These are phyloP conservation scores for Sterrhoptilus dennistouni DNA, from an alignment of 2,113 vertebrate genomes.

Conservation along the genomic window DNA sequence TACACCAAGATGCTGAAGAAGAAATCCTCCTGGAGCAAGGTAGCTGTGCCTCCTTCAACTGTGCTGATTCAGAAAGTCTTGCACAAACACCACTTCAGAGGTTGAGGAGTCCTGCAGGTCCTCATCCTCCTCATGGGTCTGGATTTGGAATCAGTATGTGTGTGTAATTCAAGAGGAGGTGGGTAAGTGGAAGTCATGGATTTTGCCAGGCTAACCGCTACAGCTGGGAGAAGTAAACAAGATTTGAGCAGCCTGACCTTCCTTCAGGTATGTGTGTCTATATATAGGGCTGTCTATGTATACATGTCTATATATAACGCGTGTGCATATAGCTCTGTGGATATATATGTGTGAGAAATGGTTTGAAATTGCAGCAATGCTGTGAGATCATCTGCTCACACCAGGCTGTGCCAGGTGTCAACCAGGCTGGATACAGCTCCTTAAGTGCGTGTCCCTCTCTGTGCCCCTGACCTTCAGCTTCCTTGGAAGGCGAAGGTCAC, in stretches of 20 bases:
- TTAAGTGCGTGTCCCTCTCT: not conserved
- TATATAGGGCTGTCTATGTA: constrained; percentile 2
- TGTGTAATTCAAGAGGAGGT: not conserved
- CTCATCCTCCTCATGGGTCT: fast-evolving
- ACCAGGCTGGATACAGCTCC: not conserved
- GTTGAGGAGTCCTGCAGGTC: not conserved
- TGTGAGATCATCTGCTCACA: not conserved
- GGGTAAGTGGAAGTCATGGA: not conserved
- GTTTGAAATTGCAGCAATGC: not conserved
- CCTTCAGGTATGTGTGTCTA: constrained; percentile 34
- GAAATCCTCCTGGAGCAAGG: not conserved
- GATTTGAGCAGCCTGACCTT: not conserved
- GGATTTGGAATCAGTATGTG: fast-evolving
- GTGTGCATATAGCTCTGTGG: not conserved
- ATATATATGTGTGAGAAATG: not conserved
- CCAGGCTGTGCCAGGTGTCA: not conserved
- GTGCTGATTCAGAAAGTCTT: not conserved
- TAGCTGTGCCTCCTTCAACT: not conserved
- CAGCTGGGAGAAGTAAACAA: constrained; percentile 18
- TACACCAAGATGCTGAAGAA: not conserved
- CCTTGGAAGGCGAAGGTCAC: not conserved
- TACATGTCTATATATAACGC: not conserved
- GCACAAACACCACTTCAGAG: fast-evolving
- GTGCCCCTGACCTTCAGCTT: constrained; percentile 7
- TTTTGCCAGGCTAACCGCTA: not conserved